Base-by-base conservation (phyloP, 2,113 vertebrate genomes). In the Paralichthys olivaceus region DNA sequence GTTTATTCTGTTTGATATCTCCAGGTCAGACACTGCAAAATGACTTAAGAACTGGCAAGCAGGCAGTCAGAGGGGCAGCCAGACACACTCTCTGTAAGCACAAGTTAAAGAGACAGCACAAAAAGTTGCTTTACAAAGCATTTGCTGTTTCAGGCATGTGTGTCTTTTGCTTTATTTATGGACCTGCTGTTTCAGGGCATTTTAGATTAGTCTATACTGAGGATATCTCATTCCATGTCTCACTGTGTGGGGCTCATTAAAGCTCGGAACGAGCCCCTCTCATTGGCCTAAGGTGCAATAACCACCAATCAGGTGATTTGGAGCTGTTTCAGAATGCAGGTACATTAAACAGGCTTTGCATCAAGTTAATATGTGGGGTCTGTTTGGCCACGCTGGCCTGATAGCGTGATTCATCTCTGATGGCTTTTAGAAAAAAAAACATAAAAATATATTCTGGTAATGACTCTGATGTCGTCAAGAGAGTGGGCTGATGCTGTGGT, bases 241-340 rank as follows among this genome's bases (percentile, higher is more conserved):
- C 94, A 94, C 95, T 95, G 94, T 94, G 93, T 92, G 92, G 63
- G 62, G 87, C 93, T 95, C 96, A 96, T 96, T 98, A 96, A 96
- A 95, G 94, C 93, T 93, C 93, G 92, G 93, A 96, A 95, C 82
- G 94, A 95, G 93, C 89, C 87, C 90, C 93, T 95, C 94, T 93
- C 93, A 95, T 95, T 95, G 95, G 94, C 93, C 94, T 91, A 92
- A 91, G 91, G 90, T 93, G 95, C 91, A 95, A 91, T 92, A 91
- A 91, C 84, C 73, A 73, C 87, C 88, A 91, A 91, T 90, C 81
- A 88, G 84, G 83, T 77, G 67, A 89, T 89, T 88, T 91, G 87
- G 90, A 90, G 88, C 80, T 72, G 73, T 91, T 92, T 91, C 85
- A 85, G 74, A 84, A 89, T 81, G 82, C 83, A 90, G 89, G 90